phyloP scores from a whole-genome alignment of 2,113 vertebrate species.

The Esox niger region DNA sequence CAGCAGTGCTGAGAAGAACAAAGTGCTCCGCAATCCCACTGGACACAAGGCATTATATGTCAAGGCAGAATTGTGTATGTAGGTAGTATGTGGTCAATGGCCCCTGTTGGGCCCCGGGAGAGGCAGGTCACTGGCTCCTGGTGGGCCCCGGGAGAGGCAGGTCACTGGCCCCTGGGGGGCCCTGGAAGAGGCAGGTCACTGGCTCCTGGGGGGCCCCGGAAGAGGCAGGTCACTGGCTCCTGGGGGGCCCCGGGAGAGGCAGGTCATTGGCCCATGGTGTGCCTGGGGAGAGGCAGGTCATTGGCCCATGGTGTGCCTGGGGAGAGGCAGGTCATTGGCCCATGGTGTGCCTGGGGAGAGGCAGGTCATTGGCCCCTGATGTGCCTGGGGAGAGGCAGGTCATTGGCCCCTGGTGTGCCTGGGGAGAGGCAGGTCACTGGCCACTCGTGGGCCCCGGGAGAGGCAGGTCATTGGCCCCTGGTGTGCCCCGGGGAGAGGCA shows the following conservation, averaged over 20 bases:
- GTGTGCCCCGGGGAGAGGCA: not conserved
- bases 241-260: not conserved
- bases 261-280: not conserved
- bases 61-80: not conserved
- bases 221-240: not conserved
- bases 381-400: not conserved
- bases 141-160: too few species aligned
- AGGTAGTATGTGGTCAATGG: not conserved
- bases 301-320: not conserved
- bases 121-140: too few species aligned
- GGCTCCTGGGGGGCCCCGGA: not conserved
- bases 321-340: not conserved
- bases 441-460: slow-evolving; percentile 1
- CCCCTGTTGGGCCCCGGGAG: slow-evolving; percentile 1
- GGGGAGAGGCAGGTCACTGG: not conserved
- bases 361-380: not conserved
- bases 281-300: not conserved
- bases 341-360: not conserved
- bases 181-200: not conserved
- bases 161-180: too few species aligned
- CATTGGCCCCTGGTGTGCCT: not conserved
- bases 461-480: not conserved
- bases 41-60: not conserved
- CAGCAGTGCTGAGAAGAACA: not conserved
- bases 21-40: not conserved